A percentile compares a stretch with the other conserved stretches of the same genome.
These are phyloP conservation scores for Osmoderma eremita DNA, from an alignment of 2,888 invertebrate genomes.

Conservation along the genomic window DNA sequence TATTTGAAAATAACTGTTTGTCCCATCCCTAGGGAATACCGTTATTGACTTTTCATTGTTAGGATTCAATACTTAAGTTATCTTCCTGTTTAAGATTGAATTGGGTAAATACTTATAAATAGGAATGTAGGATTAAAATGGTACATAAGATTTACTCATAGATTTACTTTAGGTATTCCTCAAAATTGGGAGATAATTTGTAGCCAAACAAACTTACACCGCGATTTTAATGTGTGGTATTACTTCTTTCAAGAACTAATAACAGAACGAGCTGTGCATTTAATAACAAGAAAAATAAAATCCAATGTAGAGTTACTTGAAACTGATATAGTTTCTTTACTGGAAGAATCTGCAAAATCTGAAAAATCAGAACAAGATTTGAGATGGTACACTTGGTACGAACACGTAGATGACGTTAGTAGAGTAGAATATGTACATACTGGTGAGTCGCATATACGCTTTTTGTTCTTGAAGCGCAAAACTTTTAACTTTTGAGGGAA, in stretches of 20 bases:
- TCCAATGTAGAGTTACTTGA: constrained; percentile 61
- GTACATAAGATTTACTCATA: not conserved
- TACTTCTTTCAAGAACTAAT: constrained; percentile 78
- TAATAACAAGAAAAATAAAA: constrained; percentile 65
- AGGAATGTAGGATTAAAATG: constrained; percentile 26
- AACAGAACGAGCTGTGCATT: constrained; percentile 73
- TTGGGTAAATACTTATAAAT: too few species aligned
- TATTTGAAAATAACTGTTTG: too few species aligned
- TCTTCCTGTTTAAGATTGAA: too few species aligned
- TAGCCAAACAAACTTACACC: constrained; percentile 68
- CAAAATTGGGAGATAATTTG: constrained; percentile 74
- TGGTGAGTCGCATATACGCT: constrained; percentile 49
- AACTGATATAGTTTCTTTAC: constrained; percentile 58
- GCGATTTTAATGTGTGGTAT: constrained; percentile 74
- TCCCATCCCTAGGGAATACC: too few species aligned
- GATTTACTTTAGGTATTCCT: constrained; percentile 65
- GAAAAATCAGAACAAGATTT: constrained; percentile 72
- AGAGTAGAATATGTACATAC: constrained; percentile 58
- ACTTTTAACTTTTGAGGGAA: not conserved
- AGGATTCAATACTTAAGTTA: too few species aligned
- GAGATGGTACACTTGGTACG: constrained; percentile 79
- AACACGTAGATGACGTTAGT: constrained; percentile 69
- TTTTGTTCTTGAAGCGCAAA: too few species aligned
- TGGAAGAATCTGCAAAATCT: constrained; percentile 45
- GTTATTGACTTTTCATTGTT: too few species aligned